phyloP scores from a whole-genome alignment of 2,888 invertebrate genomes.

The Gymnocheta viridis region DNA sequence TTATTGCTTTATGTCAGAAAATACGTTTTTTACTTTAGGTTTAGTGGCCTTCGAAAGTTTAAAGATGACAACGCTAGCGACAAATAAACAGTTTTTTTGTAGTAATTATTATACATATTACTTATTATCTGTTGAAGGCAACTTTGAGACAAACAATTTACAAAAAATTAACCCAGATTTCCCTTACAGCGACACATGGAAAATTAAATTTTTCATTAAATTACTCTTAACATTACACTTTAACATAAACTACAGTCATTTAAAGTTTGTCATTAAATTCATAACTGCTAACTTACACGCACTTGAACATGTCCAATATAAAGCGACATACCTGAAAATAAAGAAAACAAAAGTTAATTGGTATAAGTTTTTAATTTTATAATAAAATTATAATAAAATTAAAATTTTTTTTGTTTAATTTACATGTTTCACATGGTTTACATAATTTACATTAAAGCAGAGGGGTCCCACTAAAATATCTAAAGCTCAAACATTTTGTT shows the following conservation, averaged over 20 bases:
- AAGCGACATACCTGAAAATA: slow-evolving; percentile 51
- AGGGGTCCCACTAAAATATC: background rate
- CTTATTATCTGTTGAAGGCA: background rate
- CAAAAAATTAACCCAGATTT: background rate
- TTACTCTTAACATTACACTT: background rate
- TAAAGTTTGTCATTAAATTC: background rate
- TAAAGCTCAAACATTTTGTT: background rate
- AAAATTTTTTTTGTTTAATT: background rate
- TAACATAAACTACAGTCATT: background rate
- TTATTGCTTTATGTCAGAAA: too few relatives aligned
- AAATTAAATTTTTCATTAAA: background rate
- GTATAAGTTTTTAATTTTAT: background rate
- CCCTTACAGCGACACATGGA: background rate
- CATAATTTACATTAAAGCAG: background rate
- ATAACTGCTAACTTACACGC: slow-evolving; percentile 20
- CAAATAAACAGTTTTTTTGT: too few relatives aligned
- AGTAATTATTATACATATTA: too few relatives aligned
- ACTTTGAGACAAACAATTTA: background rate
- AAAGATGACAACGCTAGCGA: too few relatives aligned
- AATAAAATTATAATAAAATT: slow-evolving; percentile 25
- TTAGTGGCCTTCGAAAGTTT: too few relatives aligned
- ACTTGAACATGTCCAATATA: background rate
- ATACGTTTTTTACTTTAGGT: too few relatives aligned
- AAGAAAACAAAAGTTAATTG: slow-evolving; percentile 17
- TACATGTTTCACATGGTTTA: too few relatives aligned